Conservation (phyloP, 37 sponge, comb jelly and placozoan genomes). For the Amphimedon queenslandica region DNA sequence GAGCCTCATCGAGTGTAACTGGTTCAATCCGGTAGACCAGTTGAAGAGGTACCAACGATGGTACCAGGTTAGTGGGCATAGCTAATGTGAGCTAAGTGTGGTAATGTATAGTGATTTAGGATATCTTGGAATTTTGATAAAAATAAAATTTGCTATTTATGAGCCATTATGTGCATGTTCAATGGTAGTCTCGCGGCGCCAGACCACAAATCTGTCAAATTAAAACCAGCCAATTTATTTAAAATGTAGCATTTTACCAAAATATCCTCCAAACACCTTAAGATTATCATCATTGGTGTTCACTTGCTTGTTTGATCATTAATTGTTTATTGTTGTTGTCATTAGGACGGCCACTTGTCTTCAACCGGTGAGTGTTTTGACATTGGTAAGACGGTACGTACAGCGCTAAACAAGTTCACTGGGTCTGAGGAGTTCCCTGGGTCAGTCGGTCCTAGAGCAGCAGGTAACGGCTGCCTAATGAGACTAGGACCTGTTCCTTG, state of each 20-base stretch:
- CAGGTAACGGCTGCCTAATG: constrained; percentile 89
- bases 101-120: no score
- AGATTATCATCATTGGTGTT: neutral
- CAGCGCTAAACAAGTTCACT: constrained; percentile 46
- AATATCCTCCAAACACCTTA: no score
- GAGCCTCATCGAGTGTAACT: constrained; percentile 79
- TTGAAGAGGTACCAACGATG: constrained; percentile 58
- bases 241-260: no score
- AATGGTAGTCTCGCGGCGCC: no score
- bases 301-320: neutral
- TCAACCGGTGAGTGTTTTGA: constrained; percentile 81
- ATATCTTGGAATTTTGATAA: no score
- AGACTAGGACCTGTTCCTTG: constrained; percentile 75
- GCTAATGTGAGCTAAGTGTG: no score
- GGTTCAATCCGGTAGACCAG: constrained; percentile 74
- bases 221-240: no score
- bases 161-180: no score
- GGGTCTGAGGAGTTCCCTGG: constrained; percentile 52
- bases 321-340: no score
- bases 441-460: constrained; percentile 48
- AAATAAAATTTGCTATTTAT: no score
- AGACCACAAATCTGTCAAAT: no score
- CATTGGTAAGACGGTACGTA: constrained; percentile 61
- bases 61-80: no score
- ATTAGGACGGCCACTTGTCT: constrained; percentile 73